Evolutionary conservation across 2,113 vertebrate genomes (phyloP).

Genomic region (Myocastor coypus): DNA sequence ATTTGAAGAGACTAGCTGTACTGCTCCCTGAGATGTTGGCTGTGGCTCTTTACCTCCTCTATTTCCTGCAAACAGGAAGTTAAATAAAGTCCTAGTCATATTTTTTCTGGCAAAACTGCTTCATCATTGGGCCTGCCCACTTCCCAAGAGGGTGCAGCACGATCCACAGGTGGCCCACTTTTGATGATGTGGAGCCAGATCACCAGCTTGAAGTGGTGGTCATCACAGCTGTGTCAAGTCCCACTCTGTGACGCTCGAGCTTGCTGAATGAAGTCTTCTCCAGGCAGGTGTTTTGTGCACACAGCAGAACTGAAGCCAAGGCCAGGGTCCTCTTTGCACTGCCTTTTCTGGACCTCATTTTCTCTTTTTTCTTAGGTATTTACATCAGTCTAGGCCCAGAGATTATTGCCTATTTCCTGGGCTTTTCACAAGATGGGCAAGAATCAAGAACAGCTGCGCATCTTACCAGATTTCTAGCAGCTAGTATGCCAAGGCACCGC

Average conservation of each 20-base stretch:
- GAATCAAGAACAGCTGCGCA: accelerated
- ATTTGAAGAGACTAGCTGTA: neutral
- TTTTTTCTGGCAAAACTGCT: neutral
- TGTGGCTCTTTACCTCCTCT: neutral
- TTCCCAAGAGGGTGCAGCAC: neutral
- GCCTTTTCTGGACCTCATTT: neutral
- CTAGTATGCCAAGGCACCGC: neutral
- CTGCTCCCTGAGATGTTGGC: neutral
- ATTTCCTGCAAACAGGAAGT: neutral
- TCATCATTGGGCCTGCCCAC: neutral
- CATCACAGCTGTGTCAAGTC: neutral
- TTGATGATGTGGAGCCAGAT: neutral
- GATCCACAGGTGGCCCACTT: neutral
- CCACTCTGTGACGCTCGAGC: too few species aligned
- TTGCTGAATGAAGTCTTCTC: neutral
- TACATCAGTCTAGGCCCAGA: neutral
- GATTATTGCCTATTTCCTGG: neutral
- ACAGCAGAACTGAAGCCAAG: neutral
- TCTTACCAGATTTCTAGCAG: neutral
- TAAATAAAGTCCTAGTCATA: neutral
- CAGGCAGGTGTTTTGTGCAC: neutral
- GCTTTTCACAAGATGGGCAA: neutral
- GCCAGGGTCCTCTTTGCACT: neutral
- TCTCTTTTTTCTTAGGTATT: neutral
- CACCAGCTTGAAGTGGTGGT: neutral